Evolutionary conservation across 2,888 invertebrate genomes (phyloP).

Genomic region (Metallyticus violacea): DNA sequence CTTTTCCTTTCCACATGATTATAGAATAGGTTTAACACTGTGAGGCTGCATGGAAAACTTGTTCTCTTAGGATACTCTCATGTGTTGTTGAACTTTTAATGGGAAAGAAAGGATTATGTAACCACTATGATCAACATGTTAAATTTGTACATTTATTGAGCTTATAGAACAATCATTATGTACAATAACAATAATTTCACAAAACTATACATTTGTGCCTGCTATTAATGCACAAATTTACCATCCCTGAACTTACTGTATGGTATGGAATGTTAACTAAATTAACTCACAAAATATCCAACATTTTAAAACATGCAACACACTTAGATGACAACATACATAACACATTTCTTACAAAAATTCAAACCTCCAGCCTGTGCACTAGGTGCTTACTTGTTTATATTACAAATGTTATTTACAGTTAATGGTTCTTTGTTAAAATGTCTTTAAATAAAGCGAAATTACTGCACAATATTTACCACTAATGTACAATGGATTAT

Average conservation of each 20-base stretch:
- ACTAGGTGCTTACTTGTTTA: slow-evolving; percentile 1
- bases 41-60: too few species aligned
- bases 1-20: too few species aligned
- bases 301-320: slow-evolving; percentile 15
- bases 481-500: neutral
- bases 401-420: slow-evolving; percentile 19
- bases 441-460: slow-evolving; percentile 19
- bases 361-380: neutral
- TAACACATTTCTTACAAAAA: neutral
- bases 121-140: neutral
- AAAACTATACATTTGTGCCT: slow-evolving; percentile 19
- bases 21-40: too few species aligned
- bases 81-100: too few species aligned
- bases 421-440: neutral
- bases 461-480: neutral
- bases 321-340: slow-evolving; percentile 12
- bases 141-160: slow-evolving; percentile 25
- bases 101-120: neutral
- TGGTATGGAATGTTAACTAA: slow-evolving; percentile 22
- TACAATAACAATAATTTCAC: slow-evolving; percentile 14
- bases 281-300: slow-evolving; percentile 11
- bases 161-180: slow-evolving; percentile 23
- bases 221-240: neutral
- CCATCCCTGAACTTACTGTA: slow-evolving; percentile 10
- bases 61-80: too few species aligned